Conservation (phyloP, 2,797 vertebrate species). For the Pachyuromys duprasi region DNA sequence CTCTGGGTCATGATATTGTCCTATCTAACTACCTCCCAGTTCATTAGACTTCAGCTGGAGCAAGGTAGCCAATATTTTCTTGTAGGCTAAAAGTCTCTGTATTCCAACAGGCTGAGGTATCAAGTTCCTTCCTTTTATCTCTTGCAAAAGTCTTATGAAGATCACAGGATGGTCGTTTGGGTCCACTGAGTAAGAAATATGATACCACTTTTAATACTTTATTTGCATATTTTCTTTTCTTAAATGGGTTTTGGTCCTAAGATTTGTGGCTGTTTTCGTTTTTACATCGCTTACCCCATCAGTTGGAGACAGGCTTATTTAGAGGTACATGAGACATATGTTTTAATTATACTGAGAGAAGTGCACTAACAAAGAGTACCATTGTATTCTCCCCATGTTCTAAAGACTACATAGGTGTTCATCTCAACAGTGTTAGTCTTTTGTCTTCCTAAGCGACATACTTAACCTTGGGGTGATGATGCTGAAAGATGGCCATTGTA, state of each 20-base stretch:
- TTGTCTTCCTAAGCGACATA: not conserved
- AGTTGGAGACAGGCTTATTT: not conserved
- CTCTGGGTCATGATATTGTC: not conserved
- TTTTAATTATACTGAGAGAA: conserved; percentile 2
- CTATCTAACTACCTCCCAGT: not conserved
- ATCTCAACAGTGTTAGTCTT: not conserved
- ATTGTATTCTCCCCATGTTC: not conserved
- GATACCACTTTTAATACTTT: conserved; percentile 40
- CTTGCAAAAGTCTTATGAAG: conserved; percentile 24
- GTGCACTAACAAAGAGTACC: not conserved
- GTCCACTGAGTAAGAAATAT: conserved; percentile 29
- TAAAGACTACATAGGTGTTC: conserved; percentile 14
- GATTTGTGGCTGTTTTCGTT: not conserved
- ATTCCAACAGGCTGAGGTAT: not conserved
- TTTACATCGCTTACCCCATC: not conserved
- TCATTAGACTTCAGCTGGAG: not conserved
- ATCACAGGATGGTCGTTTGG: not conserved
- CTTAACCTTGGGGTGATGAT: not conserved
- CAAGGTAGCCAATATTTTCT: not conserved
- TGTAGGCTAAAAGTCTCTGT: not conserved
- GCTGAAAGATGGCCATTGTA: conserved; percentile 7
- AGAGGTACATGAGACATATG: not conserved
- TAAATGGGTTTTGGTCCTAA: not conserved
- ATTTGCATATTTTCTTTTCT: conserved; percentile 42
- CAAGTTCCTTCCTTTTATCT: conserved; percentile 19